Percentiles rank a stretch among this genome's conserved stretches.
Evolutionary conservation across 2,797 vertebrate genomes (phyloP).

Genomic region (Cottoperca gobio): DNA sequence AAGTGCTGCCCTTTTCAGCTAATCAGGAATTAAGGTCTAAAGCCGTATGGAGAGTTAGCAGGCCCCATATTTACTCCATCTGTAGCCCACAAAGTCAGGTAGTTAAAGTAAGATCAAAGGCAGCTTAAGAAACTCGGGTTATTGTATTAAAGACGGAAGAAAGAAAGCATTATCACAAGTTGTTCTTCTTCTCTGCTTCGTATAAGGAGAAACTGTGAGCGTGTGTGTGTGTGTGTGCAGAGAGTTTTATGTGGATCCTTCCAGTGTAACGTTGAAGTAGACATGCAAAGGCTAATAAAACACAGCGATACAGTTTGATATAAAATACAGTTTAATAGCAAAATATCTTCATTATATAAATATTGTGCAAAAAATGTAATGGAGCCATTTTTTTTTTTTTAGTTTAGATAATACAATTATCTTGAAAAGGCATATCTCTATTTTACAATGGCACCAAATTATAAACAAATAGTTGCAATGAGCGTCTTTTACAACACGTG

Average conservation of each 20-base stretch:
- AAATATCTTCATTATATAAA: slow-evolving; percentile 73
- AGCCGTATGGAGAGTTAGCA: slow-evolving; percentile 81
- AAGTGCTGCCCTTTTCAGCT: slow-evolving; percentile 87
- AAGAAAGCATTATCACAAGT: slow-evolving; percentile 34
- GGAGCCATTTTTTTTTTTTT: slow-evolving; percentile 17
- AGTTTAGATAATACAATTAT: slow-evolving; percentile 14
- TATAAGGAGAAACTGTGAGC: slow-evolving; percentile 9
- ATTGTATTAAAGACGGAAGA: slow-evolving; percentile 49
- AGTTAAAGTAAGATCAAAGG: slow-evolving; percentile 84
- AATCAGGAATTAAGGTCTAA: slow-evolving; percentile 88
- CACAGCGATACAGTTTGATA: slow-evolving; percentile 20
- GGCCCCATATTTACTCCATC: slow-evolving; percentile 89
- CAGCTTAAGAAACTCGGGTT: slow-evolving; percentile 66
- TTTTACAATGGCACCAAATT: slow-evolving; percentile 3
- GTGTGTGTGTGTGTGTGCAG: no score
- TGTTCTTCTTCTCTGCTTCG: slow-evolving; percentile 38
- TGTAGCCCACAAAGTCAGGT: slow-evolving; percentile 83
- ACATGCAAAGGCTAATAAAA: not conserved
- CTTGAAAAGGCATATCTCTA: not conserved
- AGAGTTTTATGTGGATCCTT: slow-evolving; percentile 47
- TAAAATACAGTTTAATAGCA: slow-evolving; percentile 72
- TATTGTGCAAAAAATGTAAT: slow-evolving; percentile 67
- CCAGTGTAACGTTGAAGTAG: no score
- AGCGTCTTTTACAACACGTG: not conserved
- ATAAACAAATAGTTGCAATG: not conserved